Evolutionary conservation across 2,797 vertebrate genomes (phyloP).

Genomic region (Antennarius maculatus): DNA sequence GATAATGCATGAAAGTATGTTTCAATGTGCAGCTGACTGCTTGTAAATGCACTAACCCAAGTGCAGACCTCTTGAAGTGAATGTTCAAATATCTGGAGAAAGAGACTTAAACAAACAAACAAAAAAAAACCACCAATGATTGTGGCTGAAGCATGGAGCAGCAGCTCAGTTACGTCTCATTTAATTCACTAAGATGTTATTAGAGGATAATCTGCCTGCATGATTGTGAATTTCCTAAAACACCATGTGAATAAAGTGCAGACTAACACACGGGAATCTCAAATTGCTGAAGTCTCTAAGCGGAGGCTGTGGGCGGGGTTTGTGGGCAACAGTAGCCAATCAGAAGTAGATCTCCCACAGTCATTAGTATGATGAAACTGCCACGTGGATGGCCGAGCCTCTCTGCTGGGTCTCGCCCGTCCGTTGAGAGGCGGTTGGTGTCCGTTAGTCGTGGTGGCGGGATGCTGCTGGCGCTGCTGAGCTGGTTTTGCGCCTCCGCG

Average conservation of each 20-base stretch:
- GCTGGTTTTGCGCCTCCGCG: slow-evolving; percentile 70
- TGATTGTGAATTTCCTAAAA: slow-evolving; percentile 48
- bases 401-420: not conserved
- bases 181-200: slow-evolving; percentile 10
- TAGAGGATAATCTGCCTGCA: slow-evolving; percentile 45
- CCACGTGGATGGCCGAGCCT: slow-evolving; percentile 65
- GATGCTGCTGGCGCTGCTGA: slow-evolving; percentile 78
- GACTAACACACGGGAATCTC: too few relatives aligned
- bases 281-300: not conserved
- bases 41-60: slow-evolving; percentile 45
- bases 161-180: slow-evolving; percentile 10
- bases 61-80: slow-evolving; percentile 31
- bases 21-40: slow-evolving; percentile 37
- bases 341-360: slow-evolving; percentile 44
- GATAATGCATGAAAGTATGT: slow-evolving; percentile 65
- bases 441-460: not conserved
- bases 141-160: slow-evolving; percentile 50
- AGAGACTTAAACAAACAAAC: slow-evolving; percentile 19
- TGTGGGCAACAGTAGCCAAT: slow-evolving; percentile 58
- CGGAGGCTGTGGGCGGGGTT: slow-evolving; percentile 44
- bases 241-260: slow-evolving; percentile 51
- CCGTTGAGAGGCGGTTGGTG: not conserved
- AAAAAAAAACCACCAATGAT: slow-evolving; percentile 1
- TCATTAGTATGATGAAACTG: slow-evolving; percentile 46
- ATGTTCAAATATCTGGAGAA: slow-evolving; percentile 32